Conservation (phyloP, 1,140 invertebrate species). For the Drosophila melanica region DNA sequence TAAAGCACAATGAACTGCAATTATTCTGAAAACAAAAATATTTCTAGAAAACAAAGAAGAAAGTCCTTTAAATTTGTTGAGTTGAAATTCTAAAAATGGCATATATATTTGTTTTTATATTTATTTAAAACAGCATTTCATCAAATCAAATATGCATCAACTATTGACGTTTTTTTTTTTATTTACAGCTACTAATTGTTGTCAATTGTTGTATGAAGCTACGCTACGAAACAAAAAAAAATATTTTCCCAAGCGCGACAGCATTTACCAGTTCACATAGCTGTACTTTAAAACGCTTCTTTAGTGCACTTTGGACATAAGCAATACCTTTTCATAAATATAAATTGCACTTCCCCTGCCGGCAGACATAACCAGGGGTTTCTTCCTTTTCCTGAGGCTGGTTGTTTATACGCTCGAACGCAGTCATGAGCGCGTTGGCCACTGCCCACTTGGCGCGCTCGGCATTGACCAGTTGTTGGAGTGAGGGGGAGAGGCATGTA, state of each 20-base stretch:
- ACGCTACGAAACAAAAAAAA: no score
- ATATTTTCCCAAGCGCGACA: background rate
- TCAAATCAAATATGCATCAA: no score
- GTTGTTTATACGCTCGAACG: constrained; percentile 52
- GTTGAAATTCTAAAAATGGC: no score
- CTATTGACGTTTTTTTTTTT: no score
- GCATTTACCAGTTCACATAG: background rate
- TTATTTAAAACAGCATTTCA: no score
- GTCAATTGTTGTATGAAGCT: background rate
- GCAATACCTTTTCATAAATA: constrained; percentile 42
- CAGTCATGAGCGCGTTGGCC: constrained; percentile 60
- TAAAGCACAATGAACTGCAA: no score
- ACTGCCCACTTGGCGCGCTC: constrained; percentile 58
- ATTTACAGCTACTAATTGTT: background rate
- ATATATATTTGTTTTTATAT: no score
- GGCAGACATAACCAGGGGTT: background rate
- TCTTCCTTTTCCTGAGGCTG: constrained; percentile 44
- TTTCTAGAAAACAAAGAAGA: no score
- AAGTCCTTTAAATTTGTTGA: no score
- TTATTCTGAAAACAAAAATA: no score
- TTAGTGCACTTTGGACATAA: constrained; percentile 13
- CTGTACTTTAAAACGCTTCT: background rate
- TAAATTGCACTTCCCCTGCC: constrained; percentile 37
- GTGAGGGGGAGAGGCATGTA: constrained; percentile 49
- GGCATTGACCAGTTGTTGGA: constrained; percentile 17